Conservation (phyloP, 2,113 vertebrate genomes). For the Gnathonemus longibarbis region DNA sequence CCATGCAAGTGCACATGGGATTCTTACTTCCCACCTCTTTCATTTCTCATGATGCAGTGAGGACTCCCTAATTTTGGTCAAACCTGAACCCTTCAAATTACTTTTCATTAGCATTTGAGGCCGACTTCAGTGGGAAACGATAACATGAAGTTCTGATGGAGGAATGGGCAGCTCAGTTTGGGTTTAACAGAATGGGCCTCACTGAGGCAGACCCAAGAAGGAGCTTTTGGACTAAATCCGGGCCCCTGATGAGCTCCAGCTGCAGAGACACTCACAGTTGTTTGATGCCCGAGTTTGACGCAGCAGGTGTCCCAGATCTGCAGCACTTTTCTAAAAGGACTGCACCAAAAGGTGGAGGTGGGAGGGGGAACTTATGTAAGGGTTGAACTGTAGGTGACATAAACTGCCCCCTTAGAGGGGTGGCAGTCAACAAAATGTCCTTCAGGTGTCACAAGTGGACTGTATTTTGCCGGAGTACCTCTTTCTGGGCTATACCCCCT, state of each 20-base stretch:
- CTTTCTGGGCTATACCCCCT: neutral
- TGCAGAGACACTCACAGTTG: conserved; percentile 48
- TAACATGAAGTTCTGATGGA: neutral
- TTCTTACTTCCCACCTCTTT: neutral
- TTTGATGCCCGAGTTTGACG: conserved; percentile 18
- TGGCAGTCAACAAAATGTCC: neutral
- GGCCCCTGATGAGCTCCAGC: conserved; percentile 50
- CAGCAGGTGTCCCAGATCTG: conserved; percentile 45
- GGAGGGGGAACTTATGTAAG: neutral
- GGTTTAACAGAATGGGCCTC: conserved; percentile 38
- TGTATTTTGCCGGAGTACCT: neutral
- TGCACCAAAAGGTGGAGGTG: conserved; percentile 11
- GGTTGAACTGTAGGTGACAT: neutral
- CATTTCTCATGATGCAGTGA: neutral
- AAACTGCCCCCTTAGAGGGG: neutral
- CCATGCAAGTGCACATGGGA: neutral
- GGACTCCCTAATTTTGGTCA: neutral
- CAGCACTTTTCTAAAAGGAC: conserved; percentile 30
- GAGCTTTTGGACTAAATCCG: conserved; percentile 39
- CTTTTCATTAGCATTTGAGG: neutral
- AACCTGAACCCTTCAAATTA: neutral
- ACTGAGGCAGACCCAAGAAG: conserved; percentile 34
- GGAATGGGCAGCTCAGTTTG: neutral
- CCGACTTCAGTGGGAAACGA: neutral
- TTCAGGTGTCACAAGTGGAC: neutral